These are phyloP conservation scores for Eilema caniola DNA, from an alignment of 2,888 invertebrate genomes.

Conservation along the genomic window DNA sequence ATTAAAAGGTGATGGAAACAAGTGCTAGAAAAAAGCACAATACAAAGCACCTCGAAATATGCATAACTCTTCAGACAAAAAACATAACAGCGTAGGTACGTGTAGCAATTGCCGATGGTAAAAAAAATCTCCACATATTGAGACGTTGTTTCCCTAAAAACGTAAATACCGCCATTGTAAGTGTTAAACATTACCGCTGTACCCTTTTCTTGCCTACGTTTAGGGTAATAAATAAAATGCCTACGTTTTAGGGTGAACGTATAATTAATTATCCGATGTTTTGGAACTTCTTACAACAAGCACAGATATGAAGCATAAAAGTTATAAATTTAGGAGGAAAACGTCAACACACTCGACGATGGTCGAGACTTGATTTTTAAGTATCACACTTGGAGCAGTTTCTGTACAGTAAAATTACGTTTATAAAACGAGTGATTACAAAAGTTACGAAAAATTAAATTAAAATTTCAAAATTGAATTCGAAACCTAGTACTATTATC, in stretches of 20 bases:
- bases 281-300: not conserved
- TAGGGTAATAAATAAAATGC: slow-evolving; percentile 20
- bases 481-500: too few relatives aligned
- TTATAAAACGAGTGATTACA: too few relatives aligned
- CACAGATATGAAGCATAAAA: not conserved
- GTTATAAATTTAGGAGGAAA: not conserved
- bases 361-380: not conserved
- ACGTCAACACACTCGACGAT: not conserved
- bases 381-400: too few relatives aligned
- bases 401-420: too few relatives aligned
- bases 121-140: not conserved
- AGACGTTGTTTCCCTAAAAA: slow-evolving; percentile 8
- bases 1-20: not conserved
- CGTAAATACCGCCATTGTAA: slow-evolving; percentile 16
- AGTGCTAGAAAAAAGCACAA: not conserved
- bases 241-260: slow-evolving; percentile 20
- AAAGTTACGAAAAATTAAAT: too few relatives aligned
- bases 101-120: not conserved
- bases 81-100: not conserved
- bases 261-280: slow-evolving; percentile 19
- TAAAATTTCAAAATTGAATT: too few relatives aligned
- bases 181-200: slow-evolving; percentile 13
- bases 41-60: not conserved
- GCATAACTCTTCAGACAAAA: not conserved
- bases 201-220: slow-evolving; percentile 20